These are phyloP conservation scores for Vidua chalybeata DNA, from an alignment of 2,113 vertebrate genomes.

Conservation along the genomic window DNA sequence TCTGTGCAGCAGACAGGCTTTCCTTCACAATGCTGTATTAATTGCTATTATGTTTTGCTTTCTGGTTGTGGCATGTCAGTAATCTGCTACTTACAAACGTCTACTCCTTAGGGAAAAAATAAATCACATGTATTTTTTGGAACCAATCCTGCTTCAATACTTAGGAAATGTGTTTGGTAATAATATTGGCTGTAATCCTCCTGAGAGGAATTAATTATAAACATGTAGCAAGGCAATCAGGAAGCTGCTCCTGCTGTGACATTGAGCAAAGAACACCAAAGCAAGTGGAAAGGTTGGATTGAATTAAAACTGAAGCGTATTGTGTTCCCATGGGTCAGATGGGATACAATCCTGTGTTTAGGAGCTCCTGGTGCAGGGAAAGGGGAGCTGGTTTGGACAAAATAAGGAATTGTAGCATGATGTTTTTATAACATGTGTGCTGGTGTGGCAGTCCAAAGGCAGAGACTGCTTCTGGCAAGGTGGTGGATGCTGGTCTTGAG, in stretches of 20 bases:
- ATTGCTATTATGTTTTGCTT: slow-evolving; percentile 62
- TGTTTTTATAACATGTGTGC: accelerated
- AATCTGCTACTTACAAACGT: slow-evolving; percentile 59
- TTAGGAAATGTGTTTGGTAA: slow-evolving; percentile 37
- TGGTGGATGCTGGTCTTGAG: not conserved
- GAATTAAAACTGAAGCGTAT: not conserved
- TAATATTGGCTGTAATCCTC: slow-evolving; percentile 57
- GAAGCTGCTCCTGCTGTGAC: slow-evolving; percentile 31
- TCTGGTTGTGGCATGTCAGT: slow-evolving; percentile 27
- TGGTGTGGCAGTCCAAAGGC: not conserved
- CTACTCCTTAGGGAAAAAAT: slow-evolving; percentile 19
- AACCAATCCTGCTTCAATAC: slow-evolving; percentile 25
- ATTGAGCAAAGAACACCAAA: slow-evolving; percentile 47
- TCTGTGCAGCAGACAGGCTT: not conserved
- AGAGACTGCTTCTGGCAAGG: not conserved
- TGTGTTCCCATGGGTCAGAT: not conserved
- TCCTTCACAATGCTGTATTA: slow-evolving; percentile 23
- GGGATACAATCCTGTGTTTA: not conserved
- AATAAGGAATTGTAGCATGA: not conserved
- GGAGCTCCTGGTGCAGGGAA: not conserved
- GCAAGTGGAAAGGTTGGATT: not conserved
- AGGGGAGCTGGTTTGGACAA: not conserved
- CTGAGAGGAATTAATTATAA: slow-evolving; percentile 59
- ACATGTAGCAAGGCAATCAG: slow-evolving; percentile 37
- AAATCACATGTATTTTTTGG: slow-evolving; percentile 40